Evolutionary conservation across 2,797 vertebrate genomes (phyloP).

Genomic region (Pterois miles): DNA sequence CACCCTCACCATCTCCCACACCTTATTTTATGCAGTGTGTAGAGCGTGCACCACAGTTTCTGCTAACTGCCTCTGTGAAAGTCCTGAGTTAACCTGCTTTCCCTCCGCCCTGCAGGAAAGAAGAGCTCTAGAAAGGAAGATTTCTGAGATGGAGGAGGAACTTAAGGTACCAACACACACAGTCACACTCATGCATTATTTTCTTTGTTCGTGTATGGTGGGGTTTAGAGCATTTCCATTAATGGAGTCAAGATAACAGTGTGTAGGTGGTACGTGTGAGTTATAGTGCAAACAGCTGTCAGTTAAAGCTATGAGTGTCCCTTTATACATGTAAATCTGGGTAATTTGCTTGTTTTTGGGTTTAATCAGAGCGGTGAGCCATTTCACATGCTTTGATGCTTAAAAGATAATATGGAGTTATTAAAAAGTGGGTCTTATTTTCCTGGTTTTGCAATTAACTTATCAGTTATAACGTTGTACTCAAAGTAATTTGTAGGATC

Average conservation of each 20-base stretch:
- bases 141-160: conserved; percentile 99
- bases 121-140: conserved; percentile 99
- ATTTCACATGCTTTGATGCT: background rate
- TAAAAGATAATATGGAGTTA: background rate
- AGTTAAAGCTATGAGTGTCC: background rate
- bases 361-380: background rate
- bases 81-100: conserved; percentile 5
- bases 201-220: background rate
- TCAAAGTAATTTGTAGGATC: background rate
- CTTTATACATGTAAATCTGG: background rate
- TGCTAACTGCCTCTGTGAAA: background rate
- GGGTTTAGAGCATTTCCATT: background rate
- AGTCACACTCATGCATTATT: background rate
- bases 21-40: conserved; percentile 9
- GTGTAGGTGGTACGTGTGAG: conserved; percentile 26
- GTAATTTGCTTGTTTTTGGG: background rate
- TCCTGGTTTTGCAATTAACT: background rate
- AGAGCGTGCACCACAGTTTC: background rate
- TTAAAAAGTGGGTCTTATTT: background rate
- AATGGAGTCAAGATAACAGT: background rate
- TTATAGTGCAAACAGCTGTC: conserved; percentile 4
- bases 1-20: conserved; percentile 44
- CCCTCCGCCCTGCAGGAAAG: conserved; percentile 86
- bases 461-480: background rate
- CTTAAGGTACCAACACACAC: conserved; percentile 89